Evolutionary conservation across 2,113 vertebrate genomes (phyloP).

Genomic region (Orycteropus afer): DNA sequence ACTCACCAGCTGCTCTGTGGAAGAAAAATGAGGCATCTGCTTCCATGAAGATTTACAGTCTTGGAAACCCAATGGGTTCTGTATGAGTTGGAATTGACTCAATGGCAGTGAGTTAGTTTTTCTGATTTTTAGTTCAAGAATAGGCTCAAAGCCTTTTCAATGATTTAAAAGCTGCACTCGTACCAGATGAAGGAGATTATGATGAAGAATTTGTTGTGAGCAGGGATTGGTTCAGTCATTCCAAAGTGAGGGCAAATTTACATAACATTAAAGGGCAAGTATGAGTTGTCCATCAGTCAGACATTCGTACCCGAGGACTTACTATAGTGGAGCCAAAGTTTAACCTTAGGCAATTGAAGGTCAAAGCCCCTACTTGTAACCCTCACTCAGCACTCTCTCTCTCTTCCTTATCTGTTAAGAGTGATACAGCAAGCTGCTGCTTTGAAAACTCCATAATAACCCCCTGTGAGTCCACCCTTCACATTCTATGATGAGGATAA

Average conservation of each 20-base stretch:
- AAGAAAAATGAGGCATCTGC: too few relatives aligned
- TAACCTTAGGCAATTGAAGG: background rate
- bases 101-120: background rate
- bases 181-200: background rate
- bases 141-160: background rate
- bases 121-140: background rate
- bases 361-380: background rate
- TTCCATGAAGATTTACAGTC: too few relatives aligned
- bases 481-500: background rate
- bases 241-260: background rate
- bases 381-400: too few relatives aligned
- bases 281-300: too few relatives aligned
- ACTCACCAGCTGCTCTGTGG: too few relatives aligned
- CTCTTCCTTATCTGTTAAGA: background rate
- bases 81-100: too few relatives aligned
- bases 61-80: too few relatives aligned
- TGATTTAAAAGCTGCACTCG: background rate
- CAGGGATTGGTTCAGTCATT: too few relatives aligned
- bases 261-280: background rate
- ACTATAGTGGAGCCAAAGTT: background rate
- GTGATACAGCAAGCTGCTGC: background rate
- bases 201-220: background rate
- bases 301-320: too few relatives aligned
- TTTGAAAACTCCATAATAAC: background rate
- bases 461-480: background rate